A percentile compares a stretch with the other conserved stretches of the same genome.
These are phyloP conservation scores for Pelvicachromis taeniatus DNA, from an alignment of 2,113 vertebrate genomes.

Conservation along the genomic window DNA sequence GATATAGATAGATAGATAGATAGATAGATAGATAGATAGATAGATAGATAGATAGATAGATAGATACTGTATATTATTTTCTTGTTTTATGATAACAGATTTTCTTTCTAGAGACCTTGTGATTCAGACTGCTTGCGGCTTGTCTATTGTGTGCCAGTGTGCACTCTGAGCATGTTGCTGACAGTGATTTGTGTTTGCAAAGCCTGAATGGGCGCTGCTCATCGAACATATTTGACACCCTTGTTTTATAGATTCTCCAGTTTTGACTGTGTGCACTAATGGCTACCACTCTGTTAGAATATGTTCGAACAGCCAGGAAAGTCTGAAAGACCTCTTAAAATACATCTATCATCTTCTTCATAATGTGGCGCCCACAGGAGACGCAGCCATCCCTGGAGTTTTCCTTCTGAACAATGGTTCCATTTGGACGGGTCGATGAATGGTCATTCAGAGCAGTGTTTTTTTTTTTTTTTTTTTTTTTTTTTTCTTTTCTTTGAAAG, in stretches of 20 bases:
- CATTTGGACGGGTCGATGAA: conserved; percentile 46
- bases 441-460: background rate
- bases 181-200: background rate
- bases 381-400: background rate
- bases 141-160: background rate
- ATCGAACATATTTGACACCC: background rate
- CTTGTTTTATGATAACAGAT: background rate
- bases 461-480: background rate
- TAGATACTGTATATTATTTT: background rate
- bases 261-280: conserved; percentile 33
- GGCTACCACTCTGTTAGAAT: conserved; percentile 13
- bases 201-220: background rate
- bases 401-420: conserved; percentile 23
- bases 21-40: too few species aligned
- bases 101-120: background rate
- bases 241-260: conserved; percentile 46
- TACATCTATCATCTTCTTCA: conserved; percentile 25
- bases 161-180: background rate
- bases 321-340: conserved; percentile 29
- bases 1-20: too few species aligned
- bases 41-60: too few species aligned
- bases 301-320: conserved; percentile 18
- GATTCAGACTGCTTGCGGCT: background rate
- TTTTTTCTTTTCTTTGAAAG: background rate
- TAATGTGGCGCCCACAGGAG: conserved; percentile 6